Conservation (phyloP, 23 tunicate genomes). For the Botrylloides violaceus region DNA sequence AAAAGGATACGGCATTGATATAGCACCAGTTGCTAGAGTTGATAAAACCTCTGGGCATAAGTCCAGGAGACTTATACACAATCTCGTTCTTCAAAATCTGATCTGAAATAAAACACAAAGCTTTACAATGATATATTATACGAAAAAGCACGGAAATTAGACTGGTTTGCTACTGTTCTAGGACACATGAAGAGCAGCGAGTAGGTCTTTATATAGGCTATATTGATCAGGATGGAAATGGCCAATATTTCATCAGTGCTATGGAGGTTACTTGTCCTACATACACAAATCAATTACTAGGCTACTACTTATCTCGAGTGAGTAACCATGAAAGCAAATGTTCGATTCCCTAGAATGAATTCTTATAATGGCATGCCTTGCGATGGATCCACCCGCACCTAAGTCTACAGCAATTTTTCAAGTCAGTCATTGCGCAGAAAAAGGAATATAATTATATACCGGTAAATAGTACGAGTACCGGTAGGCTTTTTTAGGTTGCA, state of each 20-base stretch:
- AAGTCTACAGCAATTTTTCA: no score
- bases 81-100: conserved; percentile 30
- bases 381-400: no score
- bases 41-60: conserved; percentile 76
- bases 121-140: no score
- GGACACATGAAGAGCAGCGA: neutral
- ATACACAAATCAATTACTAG: no score
- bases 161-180: neutral
- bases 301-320: no score
- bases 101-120: conserved; percentile 17
- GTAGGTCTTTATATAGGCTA: neutral
- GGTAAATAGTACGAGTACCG: no score
- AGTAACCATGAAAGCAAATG: no score
- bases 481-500: no score
- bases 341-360: no score
- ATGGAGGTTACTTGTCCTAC: neutral
- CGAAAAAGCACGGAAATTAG: neutral
- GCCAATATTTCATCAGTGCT: neutral
- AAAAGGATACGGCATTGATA: conserved; percentile 67
- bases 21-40: conserved; percentile 93
- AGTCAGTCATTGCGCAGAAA: no score
- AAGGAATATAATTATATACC: no score
- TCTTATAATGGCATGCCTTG: no score
- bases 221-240: neutral
- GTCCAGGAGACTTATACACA: conserved; percentile 72